Evolutionary conservation across 2,113 vertebrate species (phyloP).

Genomic region (Thalassarche chlororhynchos): DNA sequence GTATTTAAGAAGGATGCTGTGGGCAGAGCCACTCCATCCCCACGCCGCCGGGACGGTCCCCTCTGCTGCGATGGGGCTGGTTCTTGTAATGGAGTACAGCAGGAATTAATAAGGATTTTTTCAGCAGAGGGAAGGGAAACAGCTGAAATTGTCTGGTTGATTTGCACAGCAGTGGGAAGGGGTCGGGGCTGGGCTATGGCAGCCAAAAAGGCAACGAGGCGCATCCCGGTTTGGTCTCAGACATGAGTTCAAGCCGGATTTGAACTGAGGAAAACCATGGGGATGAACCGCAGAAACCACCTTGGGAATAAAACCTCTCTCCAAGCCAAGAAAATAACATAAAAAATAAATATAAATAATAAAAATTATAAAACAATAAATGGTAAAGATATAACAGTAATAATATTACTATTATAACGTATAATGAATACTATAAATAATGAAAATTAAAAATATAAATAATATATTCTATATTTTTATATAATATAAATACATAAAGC

Average conservation of each 20-base stretch:
- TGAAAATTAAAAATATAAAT: not conserved
- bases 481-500: not conserved
- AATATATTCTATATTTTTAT: not conserved
- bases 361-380: not conserved
- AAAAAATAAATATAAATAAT: not conserved
- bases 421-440: not conserved
- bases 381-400: too few species aligned
- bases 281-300: not conserved
- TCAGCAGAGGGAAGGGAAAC: not conserved
- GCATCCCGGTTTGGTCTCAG: not conserved
- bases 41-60: fast-evolving
- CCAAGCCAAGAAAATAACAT: not conserved
- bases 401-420: not conserved
- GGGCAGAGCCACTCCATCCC: not conserved
- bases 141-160: not conserved
- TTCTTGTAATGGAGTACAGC: not conserved
- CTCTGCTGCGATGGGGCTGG: fast-evolving
- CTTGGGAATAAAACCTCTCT: not conserved
- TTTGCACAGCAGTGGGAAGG: not conserved
- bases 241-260: not conserved
- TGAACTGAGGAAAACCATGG: not conserved
- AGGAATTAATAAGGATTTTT: not conserved
- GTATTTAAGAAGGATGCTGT: fast-evolving
- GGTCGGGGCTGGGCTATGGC: not conserved
- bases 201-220: not conserved